Evolutionary conservation across 2,113 vertebrate species (phyloP), one percentile per base, ranked within the genome.

Genomic region (Struthio camelus): DNA sequence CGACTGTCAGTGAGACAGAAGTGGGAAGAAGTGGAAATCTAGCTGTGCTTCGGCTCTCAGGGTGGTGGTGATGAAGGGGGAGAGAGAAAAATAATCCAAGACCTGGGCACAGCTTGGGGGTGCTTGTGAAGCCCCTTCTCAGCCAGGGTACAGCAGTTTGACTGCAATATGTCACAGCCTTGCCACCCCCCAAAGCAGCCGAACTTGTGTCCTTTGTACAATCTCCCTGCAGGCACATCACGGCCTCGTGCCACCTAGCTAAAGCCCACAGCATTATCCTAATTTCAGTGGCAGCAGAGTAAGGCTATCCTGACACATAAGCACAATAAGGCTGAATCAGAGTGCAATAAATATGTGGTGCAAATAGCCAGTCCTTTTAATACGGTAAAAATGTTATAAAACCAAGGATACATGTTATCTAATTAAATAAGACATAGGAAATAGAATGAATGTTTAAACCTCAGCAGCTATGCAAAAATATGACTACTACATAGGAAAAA

Each of bases 381-480:
- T 94, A 85, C 1, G 51, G 28, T 70, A 95, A 76, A 95, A 78
- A 28, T 2, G 44, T 46, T 80, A 7, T 28, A 71, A 71, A 46
- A 28, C 30, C 22, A 59, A 42, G 34, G 28, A 88, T 93, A n/a
- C 36, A 48, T 65, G 79, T 61, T 59, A 72, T 86, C 92, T 96
- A 92, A 89, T 97, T 97, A 97, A 97, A 96, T 92, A 87, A 56
- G 18, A 92, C 59, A 80, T 42, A 36, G 32, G 80, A 93, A 32
- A 92, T 6, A 94, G 13, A 50, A 51, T 10, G 11, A 80, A 67
- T 53, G 50, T 79, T 77, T 84, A 83, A 72, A 91, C 50, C 83
- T 80, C 94, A 97, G 95, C 96, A 97, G 96, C 94, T 96, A 80
- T 93, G 66, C 62, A 88, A 92, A 93, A 91, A 87, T 84, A 76